These are phyloP conservation scores for Cromileptes altivelis DNA, from an alignment of 2,113 vertebrate genomes.

Conservation along the genomic window DNA sequence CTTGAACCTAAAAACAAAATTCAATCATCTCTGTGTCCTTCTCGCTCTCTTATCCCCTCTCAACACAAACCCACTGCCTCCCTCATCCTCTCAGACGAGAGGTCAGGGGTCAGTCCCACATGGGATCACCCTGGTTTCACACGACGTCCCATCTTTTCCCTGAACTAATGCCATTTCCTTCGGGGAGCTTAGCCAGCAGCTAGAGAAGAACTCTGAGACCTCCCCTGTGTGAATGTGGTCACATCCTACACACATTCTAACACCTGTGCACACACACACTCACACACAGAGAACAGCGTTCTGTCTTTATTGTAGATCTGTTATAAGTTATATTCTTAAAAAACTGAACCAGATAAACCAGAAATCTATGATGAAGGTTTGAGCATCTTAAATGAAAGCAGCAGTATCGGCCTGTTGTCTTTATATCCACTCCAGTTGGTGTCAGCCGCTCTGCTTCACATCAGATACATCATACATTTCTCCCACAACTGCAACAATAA, in stretches of 20 bases:
- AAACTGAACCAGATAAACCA: not conserved
- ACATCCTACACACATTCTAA: constrained; percentile 23
- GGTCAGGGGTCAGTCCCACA: constrained; percentile 71
- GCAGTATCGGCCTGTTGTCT: too few species aligned
- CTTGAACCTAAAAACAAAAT: constrained; percentile 76
- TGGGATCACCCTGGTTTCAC: constrained; percentile 64
- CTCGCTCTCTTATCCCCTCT: constrained; percentile 55
- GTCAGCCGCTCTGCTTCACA: not conserved
- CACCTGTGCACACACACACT: constrained; percentile 13
- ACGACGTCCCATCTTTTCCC: constrained; percentile 64
- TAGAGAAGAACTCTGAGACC: constrained; percentile 48
- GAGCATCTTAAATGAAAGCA: not conserved
- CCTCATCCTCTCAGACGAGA: constrained; percentile 39
- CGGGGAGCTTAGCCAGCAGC: constrained; percentile 51
- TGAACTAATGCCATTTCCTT: constrained; percentile 69
- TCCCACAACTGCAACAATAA: not conserved
- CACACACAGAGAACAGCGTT: not conserved
- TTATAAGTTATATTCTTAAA: not conserved
- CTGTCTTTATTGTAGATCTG: not conserved
- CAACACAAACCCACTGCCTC: constrained; percentile 14
- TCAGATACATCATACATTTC: not conserved
- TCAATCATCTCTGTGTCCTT: constrained; percentile 73
- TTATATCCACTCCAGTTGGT: not conserved
- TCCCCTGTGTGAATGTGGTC: constrained; percentile 55
- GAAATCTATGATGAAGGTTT: not conserved